phyloP scores from a whole-genome alignment of 2,113 vertebrate species.

The Sander vitreus region DNA sequence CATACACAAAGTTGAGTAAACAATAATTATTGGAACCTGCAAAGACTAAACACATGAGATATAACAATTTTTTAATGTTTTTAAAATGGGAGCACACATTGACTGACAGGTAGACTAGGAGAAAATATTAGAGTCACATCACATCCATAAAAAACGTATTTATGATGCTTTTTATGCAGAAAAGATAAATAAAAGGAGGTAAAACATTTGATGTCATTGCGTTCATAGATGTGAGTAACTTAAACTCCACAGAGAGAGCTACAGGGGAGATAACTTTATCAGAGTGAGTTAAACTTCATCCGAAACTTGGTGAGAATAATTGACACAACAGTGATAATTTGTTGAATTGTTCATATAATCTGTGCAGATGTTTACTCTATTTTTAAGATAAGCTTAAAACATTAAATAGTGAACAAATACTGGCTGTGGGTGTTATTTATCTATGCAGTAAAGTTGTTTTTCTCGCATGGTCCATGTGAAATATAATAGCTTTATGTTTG shows the following conservation, averaged over 20 bases:
- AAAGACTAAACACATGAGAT: too few species aligned
- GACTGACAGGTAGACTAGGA: neutral
- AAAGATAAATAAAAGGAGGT: too few species aligned
- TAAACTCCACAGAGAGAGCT: neutral
- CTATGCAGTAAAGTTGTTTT: neutral
- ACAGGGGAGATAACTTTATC: too few species aligned
- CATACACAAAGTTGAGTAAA: neutral
- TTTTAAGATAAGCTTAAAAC: neutral
- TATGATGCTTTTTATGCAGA: neutral
- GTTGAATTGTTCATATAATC: too few species aligned
- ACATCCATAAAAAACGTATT: neutral
- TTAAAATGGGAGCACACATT: neutral
- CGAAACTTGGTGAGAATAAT: neutral
- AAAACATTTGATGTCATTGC: neutral
- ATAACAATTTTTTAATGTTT: neutral
- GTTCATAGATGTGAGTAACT: neutral
- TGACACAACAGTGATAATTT: too few species aligned
- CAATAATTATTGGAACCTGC: neutral
- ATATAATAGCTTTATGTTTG: neutral
- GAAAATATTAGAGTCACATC: neutral
- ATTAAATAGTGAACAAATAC: slow-evolving; percentile 3
- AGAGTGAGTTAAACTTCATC: neutral
- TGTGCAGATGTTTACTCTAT: neutral
- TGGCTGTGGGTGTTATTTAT: neutral
- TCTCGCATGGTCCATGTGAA: neutral